These are phyloP conservation scores for Strigops habroptila DNA, from an alignment of 2,113 vertebrate genomes.

Conservation along the genomic window DNA sequence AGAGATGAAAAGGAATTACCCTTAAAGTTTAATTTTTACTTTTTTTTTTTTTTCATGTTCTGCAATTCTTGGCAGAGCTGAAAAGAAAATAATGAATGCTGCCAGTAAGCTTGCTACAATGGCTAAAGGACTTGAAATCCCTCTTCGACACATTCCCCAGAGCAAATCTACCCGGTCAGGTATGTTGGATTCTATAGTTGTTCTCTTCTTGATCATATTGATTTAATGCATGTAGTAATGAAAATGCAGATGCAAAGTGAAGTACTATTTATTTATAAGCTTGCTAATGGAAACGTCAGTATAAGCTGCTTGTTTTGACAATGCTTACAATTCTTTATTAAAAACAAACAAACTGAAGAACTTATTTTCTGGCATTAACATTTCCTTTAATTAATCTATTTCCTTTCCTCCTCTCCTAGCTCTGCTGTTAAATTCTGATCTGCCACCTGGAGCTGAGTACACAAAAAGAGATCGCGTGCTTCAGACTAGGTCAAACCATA, in stretches of 20 bases:
- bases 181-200: background rate
- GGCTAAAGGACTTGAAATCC: slow-evolving; percentile 90
- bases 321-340: background rate
- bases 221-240: background rate
- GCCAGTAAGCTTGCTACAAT: slow-evolving; percentile 91
- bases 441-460: background rate
- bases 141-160: slow-evolving; percentile 68
- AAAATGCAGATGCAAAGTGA: background rate
- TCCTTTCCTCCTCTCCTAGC: background rate
- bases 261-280: background rate
- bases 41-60: background rate
- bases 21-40: background rate
- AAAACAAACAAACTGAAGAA: background rate
- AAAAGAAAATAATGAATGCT: slow-evolving; percentile 93
- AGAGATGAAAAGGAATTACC: background rate
- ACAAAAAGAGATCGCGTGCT: slow-evolving; percentile 1
- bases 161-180: slow-evolving; percentile 56
- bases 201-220: background rate
- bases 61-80: slow-evolving; percentile 79
- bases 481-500: background rate
- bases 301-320: background rate
- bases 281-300: background rate
- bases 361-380: background rate
- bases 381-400: background rate
- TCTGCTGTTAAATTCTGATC: slow-evolving; percentile 30